These are phyloP conservation scores for Linurgus olivaceus DNA, from an alignment of 2,797 vertebrate species.

Conservation along the genomic window DNA sequence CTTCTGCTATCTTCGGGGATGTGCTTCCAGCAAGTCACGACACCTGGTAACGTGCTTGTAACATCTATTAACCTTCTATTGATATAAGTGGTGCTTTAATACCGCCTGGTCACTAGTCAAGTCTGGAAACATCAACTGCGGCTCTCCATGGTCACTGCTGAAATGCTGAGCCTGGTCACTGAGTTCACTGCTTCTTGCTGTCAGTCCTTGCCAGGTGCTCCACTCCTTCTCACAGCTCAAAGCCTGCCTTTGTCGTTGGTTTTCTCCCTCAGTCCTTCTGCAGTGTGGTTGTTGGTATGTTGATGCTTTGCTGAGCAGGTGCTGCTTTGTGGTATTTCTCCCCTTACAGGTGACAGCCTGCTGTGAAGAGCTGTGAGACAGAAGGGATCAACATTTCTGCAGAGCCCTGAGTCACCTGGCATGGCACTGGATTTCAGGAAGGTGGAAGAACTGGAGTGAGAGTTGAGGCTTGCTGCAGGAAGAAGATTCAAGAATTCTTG, in stretches of 20 bases:
- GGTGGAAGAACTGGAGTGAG: background rate
- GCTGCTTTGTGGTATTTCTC: background rate
- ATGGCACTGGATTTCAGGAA: background rate
- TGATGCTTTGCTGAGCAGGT: background rate
- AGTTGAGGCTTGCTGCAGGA: background rate
- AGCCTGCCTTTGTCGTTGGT: background rate
- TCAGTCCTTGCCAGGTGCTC: background rate
- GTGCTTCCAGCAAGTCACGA: constrained; percentile 10
- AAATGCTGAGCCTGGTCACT: background rate
- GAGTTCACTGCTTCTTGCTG: background rate
- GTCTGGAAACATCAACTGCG: background rate
- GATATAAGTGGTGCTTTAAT: constrained; percentile 8
- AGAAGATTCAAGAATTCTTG: background rate
- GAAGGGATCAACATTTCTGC: background rate
- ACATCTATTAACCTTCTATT: constrained; percentile 42
- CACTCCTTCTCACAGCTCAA: background rate
- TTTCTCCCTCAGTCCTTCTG: background rate
- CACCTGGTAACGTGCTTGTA: background rate
- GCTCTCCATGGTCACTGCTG: background rate
- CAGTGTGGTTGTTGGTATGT: background rate
- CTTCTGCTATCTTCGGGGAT: constrained; percentile 17
- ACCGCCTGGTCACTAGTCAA: background rate
- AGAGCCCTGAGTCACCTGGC: background rate
- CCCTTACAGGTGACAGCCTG: background rate
- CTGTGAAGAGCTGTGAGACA: background rate